Conservation (phyloP, 2,113 vertebrate species). For the Seriola rivoliana region DNA sequence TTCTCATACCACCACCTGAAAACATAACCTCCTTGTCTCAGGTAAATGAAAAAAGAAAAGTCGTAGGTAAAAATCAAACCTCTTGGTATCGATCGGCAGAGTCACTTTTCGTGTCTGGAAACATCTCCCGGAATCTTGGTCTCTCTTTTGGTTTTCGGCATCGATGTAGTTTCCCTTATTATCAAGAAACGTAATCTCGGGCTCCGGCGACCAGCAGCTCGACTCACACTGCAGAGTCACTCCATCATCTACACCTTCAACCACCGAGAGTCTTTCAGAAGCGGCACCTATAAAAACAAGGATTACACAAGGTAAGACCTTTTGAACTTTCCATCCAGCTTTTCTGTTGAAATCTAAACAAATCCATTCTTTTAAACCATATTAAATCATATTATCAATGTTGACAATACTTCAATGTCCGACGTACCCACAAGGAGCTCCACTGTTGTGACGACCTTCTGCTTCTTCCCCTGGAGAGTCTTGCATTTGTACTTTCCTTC, state of each 20-base stretch:
- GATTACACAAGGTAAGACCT: accelerated
- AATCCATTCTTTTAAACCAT: too few relatives aligned
- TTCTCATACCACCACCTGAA: too few relatives aligned
- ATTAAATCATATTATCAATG: too few relatives aligned
- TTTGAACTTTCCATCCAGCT: background rate
- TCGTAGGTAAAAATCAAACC: background rate
- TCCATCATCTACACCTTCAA: accelerated
- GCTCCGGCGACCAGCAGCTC: accelerated
- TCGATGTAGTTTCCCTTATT: accelerated
- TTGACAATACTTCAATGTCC: background rate
- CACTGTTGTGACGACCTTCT: accelerated
- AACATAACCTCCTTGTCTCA: too few relatives aligned
- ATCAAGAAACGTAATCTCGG: background rate
- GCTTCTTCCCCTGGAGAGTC: accelerated
- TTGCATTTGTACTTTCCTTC: background rate
- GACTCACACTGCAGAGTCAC: conserved; percentile 35
- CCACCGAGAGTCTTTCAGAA: background rate
- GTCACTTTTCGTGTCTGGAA: background rate
- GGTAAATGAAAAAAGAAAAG: too few relatives aligned
- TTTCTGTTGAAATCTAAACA: too few relatives aligned
- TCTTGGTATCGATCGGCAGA: background rate
- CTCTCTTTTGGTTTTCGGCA: accelerated
- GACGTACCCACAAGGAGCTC: conserved; percentile 36
- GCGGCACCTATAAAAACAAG: background rate
- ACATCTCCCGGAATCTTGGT: accelerated